Conservation (phyloP, 37 sponge, comb jelly and placozoan species). For the Beroe forskalii region DNA sequence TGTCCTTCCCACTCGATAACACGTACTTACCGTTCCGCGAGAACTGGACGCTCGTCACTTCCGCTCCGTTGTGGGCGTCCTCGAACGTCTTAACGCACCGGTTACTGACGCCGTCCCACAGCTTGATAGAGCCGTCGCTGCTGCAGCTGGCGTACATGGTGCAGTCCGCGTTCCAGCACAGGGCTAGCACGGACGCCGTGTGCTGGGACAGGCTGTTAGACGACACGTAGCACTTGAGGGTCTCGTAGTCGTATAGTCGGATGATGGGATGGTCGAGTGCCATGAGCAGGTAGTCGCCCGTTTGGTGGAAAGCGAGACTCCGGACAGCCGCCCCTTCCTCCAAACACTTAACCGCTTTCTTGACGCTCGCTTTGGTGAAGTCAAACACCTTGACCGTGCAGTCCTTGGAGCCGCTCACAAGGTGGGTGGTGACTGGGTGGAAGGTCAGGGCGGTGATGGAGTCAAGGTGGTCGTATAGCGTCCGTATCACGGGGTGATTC, state of each 20-base stretch:
- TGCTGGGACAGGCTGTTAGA: constrained; percentile 91
- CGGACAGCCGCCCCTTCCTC: constrained; percentile 75
- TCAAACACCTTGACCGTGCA: constrained; percentile 89
- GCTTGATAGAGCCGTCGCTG: constrained; percentile 86
- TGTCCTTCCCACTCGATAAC: constrained; percentile 86
- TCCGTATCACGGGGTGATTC: constrained; percentile 82
- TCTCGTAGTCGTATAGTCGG: constrained; percentile 84
- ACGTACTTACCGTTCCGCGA: constrained; percentile 73
- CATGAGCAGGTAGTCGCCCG: constrained; percentile 86
- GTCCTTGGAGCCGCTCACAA: constrained; percentile 88
- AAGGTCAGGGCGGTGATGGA: constrained; percentile 81
- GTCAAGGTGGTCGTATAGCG: constrained; percentile 86
- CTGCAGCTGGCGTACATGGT: constrained; percentile 83
- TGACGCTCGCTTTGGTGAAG: constrained; percentile 83
- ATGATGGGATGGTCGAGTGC: constrained; percentile 88
- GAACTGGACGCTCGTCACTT: constrained; percentile 69
- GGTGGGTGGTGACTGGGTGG: constrained; percentile 82
- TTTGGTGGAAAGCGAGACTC: constrained; percentile 83
- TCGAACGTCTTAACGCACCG: constrained; percentile 83
- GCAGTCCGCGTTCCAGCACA: constrained; percentile 74
- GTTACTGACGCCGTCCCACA: constrained; percentile 97
- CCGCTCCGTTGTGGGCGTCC: constrained; percentile 80
- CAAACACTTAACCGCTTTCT: constrained; percentile 72
- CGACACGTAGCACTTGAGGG: constrained; percentile 89
- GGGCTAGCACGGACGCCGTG: constrained; percentile 74